Conservation (phyloP, 1,140 invertebrate genomes). For the Centruroides sculpturatus region DNA sequence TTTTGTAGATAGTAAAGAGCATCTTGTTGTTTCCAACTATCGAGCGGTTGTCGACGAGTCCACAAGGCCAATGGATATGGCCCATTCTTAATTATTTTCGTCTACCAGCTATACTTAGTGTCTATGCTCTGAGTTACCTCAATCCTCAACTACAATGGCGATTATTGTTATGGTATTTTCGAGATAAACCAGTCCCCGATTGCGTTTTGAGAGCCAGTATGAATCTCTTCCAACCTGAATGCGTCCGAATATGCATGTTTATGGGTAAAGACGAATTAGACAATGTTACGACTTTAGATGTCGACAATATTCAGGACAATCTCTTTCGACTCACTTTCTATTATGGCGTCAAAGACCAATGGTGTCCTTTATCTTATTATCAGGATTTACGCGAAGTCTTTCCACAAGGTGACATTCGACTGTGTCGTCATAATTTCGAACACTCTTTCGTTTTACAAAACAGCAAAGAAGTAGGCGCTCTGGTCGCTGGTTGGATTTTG, state of each 20-base stretch:
- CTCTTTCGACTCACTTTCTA: slow-evolving; percentile 47
- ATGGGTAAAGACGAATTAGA: slow-evolving; percentile 33
- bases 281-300: slow-evolving; percentile 28
- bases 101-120: slow-evolving; percentile 37
- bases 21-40: slow-evolving; percentile 68
- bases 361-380: slow-evolving; percentile 53
- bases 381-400: slow-evolving; percentile 41
- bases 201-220: slow-evolving; percentile 25
- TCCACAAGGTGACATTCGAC: slow-evolving; percentile 43
- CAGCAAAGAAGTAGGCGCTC: slow-evolving; percentile 42
- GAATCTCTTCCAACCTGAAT: slow-evolving; percentile 26
- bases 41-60: slow-evolving; percentile 54
- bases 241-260: slow-evolving; percentile 32
- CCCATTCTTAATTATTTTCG: slow-evolving; percentile 38
- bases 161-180: slow-evolving; percentile 24
- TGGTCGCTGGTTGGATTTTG: slow-evolving; percentile 40
- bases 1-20: slow-evolving; percentile 20
- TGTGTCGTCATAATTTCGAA: slow-evolving; percentile 45
- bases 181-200: slow-evolving; percentile 19
- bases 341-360: slow-evolving; percentile 55
- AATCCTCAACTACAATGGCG: slow-evolving; percentile 30
- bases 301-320: slow-evolving; percentile 25
- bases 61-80: slow-evolving; percentile 47
- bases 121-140: slow-evolving; percentile 42
- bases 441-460: slow-evolving; percentile 58